Evolutionary conservation across 2,888 invertebrate species (phyloP), one percentile per base, ranked within the genome.

Genomic region (Eurois occulta): DNA sequence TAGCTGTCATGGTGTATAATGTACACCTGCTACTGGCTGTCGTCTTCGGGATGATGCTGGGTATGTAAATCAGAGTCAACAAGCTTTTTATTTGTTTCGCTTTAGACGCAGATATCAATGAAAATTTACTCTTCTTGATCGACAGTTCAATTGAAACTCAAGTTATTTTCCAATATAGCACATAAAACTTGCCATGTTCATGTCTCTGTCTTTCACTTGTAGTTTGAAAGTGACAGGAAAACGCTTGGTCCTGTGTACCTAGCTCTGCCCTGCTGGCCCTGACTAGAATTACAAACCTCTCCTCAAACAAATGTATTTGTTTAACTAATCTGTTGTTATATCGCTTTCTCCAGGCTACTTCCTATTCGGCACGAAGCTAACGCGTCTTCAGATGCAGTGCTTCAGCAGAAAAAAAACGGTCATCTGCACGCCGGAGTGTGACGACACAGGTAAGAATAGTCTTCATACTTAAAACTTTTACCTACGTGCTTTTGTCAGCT

Each of bases 1-100:
- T 98, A 84, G 97, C 97, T 43, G 97, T 98, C n/a, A 98, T 98
- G 98, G 93, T 97, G 24, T 98, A 97, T 94, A 98, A 98, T 94
- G 97, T 97, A 43, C 98, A 98, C 90, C 94, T 98, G 75, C 95
- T 97, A 80, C 94, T 98, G 70, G 97, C 98, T 21, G 97, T 98
- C 72, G 96, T 97, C 8, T 93, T 97, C 75, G 98, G 98, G 38
- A 97, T 97, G 92, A 96, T 96, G 94, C 91, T 97, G 68, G 97
- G 97, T 97, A 85, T 91, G 93, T 65, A 1, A 7, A 35, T 62
- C 62, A 62, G 62, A 21, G 21, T 62, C 11, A 62, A 21, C 21
- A 35, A 62, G 21, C 11, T 35, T 62, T 62, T 21, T 4, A 32
- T 32, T 62, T 21, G 4, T 35, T 6, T 11, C n/a, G 18, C 13